phyloP scores from a whole-genome alignment of 1,140 invertebrate genomes.

The Drosophila orena region DNA sequence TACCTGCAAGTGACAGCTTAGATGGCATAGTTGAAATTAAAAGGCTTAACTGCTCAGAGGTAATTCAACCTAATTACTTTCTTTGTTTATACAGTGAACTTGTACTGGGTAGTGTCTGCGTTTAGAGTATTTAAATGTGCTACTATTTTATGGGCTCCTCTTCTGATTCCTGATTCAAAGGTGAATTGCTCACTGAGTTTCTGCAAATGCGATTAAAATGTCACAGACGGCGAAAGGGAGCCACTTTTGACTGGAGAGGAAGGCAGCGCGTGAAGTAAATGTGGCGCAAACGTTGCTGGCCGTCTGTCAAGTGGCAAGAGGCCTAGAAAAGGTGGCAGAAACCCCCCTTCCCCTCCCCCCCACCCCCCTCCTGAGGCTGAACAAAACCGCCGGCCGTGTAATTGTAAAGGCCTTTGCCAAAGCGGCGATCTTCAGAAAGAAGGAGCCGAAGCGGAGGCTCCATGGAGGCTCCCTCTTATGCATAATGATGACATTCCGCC shows the following conservation, averaged over 20 bases:
- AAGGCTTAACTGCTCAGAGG: no score
- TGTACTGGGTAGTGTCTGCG: no score
- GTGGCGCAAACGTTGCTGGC: constrained; percentile 81
- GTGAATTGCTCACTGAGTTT: constrained; percentile 84
- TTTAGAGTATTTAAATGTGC: constrained; percentile 9
- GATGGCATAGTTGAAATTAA: no score
- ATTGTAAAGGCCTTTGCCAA: constrained; percentile 63
- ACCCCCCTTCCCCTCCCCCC: background rate
- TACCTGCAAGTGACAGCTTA: background rate
- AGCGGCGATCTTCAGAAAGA: constrained; percentile 58
- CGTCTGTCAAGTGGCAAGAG: constrained; percentile 65
- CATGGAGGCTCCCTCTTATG: constrained; percentile 57
- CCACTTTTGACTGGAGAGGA: constrained; percentile 41
- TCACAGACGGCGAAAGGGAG: constrained; percentile 54
- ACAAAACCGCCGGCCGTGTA: constrained; percentile 30
- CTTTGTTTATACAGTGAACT: background rate
- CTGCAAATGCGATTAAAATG: constrained; percentile 85
- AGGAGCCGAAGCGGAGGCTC: constrained; percentile 21
- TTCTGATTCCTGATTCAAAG: constrained; percentile 17
- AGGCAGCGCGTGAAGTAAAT: constrained; percentile 81
- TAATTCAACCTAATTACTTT: no score
- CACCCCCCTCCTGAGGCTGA: no score
- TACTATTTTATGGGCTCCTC: background rate
- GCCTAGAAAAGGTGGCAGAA: constrained; percentile 41
- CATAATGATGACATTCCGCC: constrained; percentile 83